phyloP scores from a whole-genome alignment of 2,797 vertebrate species.

The Gymnopithys bicolor region DNA sequence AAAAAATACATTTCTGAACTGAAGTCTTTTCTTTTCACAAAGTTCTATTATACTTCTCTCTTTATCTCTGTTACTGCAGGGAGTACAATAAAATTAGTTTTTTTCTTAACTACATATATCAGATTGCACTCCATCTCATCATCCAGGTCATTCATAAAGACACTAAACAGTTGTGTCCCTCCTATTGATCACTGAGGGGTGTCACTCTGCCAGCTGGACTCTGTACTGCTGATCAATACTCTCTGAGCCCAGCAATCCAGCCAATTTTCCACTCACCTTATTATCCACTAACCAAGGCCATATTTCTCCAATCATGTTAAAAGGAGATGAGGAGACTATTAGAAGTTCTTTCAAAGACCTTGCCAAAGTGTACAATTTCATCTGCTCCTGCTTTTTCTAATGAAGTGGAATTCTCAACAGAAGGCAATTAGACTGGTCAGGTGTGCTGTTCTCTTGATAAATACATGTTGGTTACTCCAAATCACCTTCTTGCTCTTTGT shows the following conservation, averaged over 20 bases:
- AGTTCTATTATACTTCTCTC: not conserved
- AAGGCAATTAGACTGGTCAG: not conserved
- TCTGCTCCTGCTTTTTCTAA: not conserved
- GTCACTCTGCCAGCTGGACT: not conserved
- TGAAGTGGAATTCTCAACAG: not conserved
- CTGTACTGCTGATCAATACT: not conserved
- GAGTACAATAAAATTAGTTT: not conserved
- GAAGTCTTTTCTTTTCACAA: not conserved
- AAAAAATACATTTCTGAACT: not conserved
- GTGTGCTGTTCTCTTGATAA: not conserved
- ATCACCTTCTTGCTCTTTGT: not conserved
- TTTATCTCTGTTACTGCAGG: not conserved
- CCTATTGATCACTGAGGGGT: rapidly evolving
- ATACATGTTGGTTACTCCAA: not conserved
- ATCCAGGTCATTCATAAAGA: not conserved
- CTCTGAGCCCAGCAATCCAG: not conserved
- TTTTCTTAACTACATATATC: not conserved
- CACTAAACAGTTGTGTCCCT: not conserved
- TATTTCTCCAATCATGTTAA: not conserved
- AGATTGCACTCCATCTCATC: not conserved
- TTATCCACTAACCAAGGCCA: not conserved
- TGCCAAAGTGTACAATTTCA: not conserved
- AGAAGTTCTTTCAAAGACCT: not conserved
- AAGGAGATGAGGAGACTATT: not conserved
- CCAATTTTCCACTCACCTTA: not conserved